Percentiles rank a stretch among this genome's conserved stretches.
These are phyloP conservation scores for Loris lydekkerianus DNA, from an alignment of 2,797 vertebrate genomes.

Conservation along the genomic window DNA sequence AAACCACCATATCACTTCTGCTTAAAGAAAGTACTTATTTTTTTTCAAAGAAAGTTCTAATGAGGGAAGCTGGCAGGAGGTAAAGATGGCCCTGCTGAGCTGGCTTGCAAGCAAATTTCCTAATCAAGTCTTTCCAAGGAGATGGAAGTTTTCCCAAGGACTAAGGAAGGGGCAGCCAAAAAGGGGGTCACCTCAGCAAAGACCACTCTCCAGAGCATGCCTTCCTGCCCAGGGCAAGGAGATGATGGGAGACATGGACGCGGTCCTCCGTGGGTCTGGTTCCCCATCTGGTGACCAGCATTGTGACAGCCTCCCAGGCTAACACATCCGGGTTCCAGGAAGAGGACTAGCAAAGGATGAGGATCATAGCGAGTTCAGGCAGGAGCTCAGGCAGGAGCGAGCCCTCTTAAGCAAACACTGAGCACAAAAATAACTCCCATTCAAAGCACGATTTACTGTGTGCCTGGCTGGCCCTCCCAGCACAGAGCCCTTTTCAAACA, in stretches of 20 bases:
- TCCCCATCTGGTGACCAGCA: background rate
- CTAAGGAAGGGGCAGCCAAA: background rate
- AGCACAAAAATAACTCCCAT: constrained; percentile 77
- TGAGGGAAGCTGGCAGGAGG: background rate
- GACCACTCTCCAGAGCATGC: background rate
- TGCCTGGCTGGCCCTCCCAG: background rate
- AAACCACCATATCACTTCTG: background rate
- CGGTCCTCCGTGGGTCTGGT: background rate
- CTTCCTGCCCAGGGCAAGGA: background rate
- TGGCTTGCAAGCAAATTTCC: background rate
- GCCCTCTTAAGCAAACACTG: constrained; percentile 66
- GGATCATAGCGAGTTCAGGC: constrained; percentile 54
- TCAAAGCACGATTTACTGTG: constrained; percentile 74
- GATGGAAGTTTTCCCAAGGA: background rate
- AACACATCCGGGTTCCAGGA: background rate
- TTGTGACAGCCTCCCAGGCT: background rate
- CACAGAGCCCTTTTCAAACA: constrained; percentile 68
- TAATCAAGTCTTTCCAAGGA: no score
- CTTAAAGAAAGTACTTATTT: background rate
- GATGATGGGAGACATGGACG: background rate
- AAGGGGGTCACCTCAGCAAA: background rate
- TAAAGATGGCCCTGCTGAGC: background rate
- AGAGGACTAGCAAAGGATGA: constrained; percentile 56
- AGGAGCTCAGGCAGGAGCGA: constrained; percentile 24
- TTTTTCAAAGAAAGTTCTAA: background rate